Conservation (phyloP, 1,140 invertebrate species). For the Aphelinus certus region DNA sequence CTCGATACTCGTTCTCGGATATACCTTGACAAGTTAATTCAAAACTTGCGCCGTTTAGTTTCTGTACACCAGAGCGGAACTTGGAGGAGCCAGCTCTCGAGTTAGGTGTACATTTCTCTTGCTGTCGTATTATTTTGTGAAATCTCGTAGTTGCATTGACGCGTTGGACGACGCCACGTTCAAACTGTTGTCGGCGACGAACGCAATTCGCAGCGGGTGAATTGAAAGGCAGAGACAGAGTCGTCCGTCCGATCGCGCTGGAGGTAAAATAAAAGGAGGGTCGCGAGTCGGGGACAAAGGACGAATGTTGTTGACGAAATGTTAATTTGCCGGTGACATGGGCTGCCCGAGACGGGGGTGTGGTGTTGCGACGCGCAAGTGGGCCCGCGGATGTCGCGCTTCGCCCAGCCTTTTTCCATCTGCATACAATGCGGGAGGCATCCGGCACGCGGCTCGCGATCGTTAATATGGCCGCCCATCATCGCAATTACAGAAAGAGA, state of each 20-base stretch:
- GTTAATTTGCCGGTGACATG: constrained; percentile 61
- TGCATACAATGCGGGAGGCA: constrained; percentile 64
- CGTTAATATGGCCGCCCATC: constrained; percentile 57
- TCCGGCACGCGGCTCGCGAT: constrained; percentile 47
- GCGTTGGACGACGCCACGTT: no score
- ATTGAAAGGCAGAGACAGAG: no score
- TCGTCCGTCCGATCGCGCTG: no score
- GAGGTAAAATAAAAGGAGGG: no score
- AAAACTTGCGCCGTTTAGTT: neutral
- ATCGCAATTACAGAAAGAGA: constrained; percentile 57
- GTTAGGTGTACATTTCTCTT: no score
- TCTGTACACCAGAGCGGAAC: no score
- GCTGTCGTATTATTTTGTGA: no score
- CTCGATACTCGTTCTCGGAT: constrained; percentile 32
- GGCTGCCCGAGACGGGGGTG: constrained; percentile 19
- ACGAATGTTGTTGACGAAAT: constrained; percentile 55
- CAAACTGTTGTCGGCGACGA: no score
- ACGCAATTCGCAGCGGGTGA: no score
- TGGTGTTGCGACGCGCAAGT: constrained; percentile 52
- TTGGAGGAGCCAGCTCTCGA: no score
- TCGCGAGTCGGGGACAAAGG: no score
- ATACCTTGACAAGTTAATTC: constrained; percentile 46
- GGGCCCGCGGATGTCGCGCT: constrained; percentile 58
- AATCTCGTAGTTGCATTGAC: no score
- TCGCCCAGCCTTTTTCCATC: constrained; percentile 65